A percentile compares a stretch with the other conserved stretches of the same genome.
Evolutionary conservation across 1,140 invertebrate species (phyloP).

Genomic region (Nymphalis io): DNA sequence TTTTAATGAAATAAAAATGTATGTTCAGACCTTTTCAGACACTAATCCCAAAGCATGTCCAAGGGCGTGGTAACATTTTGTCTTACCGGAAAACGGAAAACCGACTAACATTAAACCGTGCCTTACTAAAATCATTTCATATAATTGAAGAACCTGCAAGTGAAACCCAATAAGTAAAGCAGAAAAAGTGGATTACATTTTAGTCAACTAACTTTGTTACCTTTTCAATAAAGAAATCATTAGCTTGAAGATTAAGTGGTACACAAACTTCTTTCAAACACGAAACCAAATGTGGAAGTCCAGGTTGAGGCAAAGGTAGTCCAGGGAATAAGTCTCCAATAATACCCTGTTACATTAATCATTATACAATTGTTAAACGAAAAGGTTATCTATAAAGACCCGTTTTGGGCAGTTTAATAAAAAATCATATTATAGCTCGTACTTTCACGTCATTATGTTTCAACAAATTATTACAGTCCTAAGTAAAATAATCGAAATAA

Average conservation of each 20-base stretch:
- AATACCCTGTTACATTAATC: constrained; percentile 85
- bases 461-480: too few species aligned
- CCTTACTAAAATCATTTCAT: constrained; percentile 97
- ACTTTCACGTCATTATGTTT: too few species aligned
- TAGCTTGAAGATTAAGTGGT: constrained; percentile 90
- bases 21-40: constrained; percentile 85
- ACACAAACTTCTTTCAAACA: constrained; percentile 85
- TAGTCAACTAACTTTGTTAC: constrained; percentile 37
- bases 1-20: too few species aligned
- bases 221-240: constrained; percentile 93
- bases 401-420: too few species aligned
- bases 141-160: constrained; percentile 85
- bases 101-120: constrained; percentile 96
- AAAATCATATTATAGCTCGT: not conserved
- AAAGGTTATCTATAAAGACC: too few species aligned
- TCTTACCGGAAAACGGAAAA: constrained; percentile 94
- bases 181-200: not conserved
- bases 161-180: constrained; percentile 7
- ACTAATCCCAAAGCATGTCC: constrained; percentile 89
- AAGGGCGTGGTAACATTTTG: constrained; percentile 88
- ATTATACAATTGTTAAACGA: not conserved
- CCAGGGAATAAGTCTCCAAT: constrained; percentile 95
- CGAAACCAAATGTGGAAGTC: constrained; percentile 80
- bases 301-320: constrained; percentile 87
- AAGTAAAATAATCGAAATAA: too few species aligned